phyloP scores from a whole-genome alignment of 2,797 vertebrate species.

The Enteromius anoplus region DNA sequence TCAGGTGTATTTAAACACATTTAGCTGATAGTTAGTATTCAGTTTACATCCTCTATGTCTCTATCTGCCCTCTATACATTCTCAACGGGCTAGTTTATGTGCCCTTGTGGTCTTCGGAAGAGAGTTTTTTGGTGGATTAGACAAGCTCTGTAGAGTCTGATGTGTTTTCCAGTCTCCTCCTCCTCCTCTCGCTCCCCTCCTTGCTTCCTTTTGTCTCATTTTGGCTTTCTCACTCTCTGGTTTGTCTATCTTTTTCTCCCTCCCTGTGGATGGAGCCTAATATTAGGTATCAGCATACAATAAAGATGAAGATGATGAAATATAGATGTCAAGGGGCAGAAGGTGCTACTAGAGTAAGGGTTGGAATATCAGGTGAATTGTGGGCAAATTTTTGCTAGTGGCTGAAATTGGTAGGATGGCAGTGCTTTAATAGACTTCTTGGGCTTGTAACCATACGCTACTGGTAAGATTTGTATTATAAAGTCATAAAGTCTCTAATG shows the following conservation, averaged over 20 bases:
- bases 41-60: background rate
- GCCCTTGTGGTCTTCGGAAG: conserved; percentile 17
- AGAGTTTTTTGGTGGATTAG: conserved; percentile 18
- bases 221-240: background rate
- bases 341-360: background rate
- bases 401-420: background rate
- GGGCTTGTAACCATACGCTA: background rate
- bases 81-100: conserved; percentile 1
- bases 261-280: conserved; percentile 15
- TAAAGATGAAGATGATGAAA: conserved; percentile 38
- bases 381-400: background rate
- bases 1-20: background rate
- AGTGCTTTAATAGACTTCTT: background rate
- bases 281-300: conserved; percentile 15
- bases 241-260: background rate
- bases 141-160: background rate
- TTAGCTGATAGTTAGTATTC: background rate
- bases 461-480: background rate
- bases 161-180: conserved; percentile 27
- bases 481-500: background rate
- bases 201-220: conserved; percentile 17
- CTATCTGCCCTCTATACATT: background rate
- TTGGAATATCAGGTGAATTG: conserved; percentile 10
- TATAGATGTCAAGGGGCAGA: conserved; percentile 29
- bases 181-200: background rate